Evolutionary conservation across 2,888 invertebrate genomes (phyloP), one percentile per base, ranked within the genome.

Genomic region (Drosophila yooni): DNA sequence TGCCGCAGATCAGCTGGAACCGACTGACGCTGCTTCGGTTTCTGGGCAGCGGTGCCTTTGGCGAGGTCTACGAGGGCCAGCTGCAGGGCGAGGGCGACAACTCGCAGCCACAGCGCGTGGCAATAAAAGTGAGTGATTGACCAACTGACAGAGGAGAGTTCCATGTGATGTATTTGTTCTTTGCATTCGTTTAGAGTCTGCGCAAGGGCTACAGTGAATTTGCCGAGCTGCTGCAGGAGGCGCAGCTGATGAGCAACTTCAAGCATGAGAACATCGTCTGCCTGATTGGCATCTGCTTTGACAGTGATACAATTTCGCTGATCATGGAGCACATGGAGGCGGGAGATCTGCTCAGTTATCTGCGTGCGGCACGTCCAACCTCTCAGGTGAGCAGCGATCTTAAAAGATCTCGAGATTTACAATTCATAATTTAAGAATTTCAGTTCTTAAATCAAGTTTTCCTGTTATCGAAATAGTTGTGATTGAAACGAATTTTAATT

Each of bases 251-350:
- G 99, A 97, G 98, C 63, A 98, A 99, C 92, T 99, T 99, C 92
- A 97, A 97, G 83, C 99, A 99, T 92, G 97, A 98, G 72, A 98
- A 99, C 91, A 99, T 99, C 64, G 94, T 99, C 33, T 95, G 97
- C 74, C 94, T 99, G 36, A 94, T 99, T 11, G 99, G 99, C 1
- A 98, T 99, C 7, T 99, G 99, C 91, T 95, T 99, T 36, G 98
- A 99, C 91, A 96, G 97, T 79, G 98, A 99, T 91, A 97, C 98
- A 10, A 97, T 98, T 88, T 97, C 98, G 85, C 96, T 99, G 76
- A 96, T 99, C 54, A 96, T 99, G 95, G 99, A 99, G 92, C 95
- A 99, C 25, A 99, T 99, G 99, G 97, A 98, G 92, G 98, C 97
- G 6, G 99, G 99, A 0, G 99, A 99, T 93, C 94, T 99, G 67